Conservation (phyloP, 2,113 vertebrate genomes). For the Podarcis raffonei region DNA sequence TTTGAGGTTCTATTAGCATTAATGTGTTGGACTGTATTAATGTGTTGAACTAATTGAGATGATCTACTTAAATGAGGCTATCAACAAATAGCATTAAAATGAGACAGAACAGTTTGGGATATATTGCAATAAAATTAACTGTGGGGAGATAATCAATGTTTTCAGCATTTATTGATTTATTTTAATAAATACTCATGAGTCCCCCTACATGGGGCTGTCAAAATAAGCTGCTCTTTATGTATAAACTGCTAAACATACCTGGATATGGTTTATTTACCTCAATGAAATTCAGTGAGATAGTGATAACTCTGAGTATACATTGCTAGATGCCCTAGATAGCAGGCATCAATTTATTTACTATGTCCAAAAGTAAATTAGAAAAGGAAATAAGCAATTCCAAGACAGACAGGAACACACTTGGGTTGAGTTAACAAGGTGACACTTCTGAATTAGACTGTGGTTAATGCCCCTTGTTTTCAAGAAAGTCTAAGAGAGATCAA, state of each 20-base stretch:
- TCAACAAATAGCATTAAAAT: conserved; percentile 55
- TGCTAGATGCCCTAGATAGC: conserved; percentile 54
- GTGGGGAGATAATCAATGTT: conserved; percentile 71
- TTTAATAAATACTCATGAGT: conserved; percentile 75
- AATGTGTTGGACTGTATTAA: conserved; percentile 70
- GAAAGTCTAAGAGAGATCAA: background rate
- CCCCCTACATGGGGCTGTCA: conserved; percentile 68
- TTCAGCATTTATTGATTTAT: conserved; percentile 74
- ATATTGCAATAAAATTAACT: conserved; percentile 68
- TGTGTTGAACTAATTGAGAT: conserved; percentile 69
- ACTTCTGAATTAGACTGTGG: background rate
- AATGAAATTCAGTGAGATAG: conserved; percentile 69
- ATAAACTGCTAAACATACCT: conserved; percentile 53
- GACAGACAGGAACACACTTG: conserved; percentile 29
- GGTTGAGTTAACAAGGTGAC: conserved; percentile 4
- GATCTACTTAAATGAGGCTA: conserved; percentile 50
- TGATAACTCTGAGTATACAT: conserved; percentile 53
- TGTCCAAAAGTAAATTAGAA: conserved; percentile 43
- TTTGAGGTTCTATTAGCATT: conserved; percentile 68
- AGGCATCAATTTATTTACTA: conserved; percentile 29
- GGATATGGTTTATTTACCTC: conserved; percentile 63
- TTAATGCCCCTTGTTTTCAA: background rate
- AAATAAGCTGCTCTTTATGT: conserved; percentile 52
- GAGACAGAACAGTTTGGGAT: conserved; percentile 19
- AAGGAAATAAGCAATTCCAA: conserved; percentile 34